Percentiles rank a stretch among this genome's conserved stretches.
Evolutionary conservation across 2,888 invertebrate species (phyloP).

Genomic region (Synergus gifuensis): DNA sequence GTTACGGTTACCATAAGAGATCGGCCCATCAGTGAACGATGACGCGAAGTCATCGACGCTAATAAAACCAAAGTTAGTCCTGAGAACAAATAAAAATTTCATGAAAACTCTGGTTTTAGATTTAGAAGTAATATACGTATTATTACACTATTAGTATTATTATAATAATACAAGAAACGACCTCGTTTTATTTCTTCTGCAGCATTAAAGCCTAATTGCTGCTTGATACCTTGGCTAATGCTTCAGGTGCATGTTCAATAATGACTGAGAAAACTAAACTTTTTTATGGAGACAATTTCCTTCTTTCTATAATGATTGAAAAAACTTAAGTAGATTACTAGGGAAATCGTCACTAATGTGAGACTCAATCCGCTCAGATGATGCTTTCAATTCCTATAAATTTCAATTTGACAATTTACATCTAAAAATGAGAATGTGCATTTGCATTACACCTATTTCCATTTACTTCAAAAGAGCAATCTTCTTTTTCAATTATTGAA

Average conservation of each 20-base stretch:
- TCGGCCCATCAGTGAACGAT: constrained; percentile 36
- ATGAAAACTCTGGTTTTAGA: too few relatives aligned
- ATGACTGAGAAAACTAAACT: neutral
- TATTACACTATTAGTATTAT: too few relatives aligned
- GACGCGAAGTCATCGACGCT: constrained; percentile 16
- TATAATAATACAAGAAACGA: too few relatives aligned
- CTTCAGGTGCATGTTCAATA: neutral
- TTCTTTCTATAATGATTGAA: neutral
- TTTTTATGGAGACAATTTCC: neutral
- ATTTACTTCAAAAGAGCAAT: neutral
- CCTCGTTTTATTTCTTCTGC: too few relatives aligned
- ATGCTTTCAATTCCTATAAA: neutral
- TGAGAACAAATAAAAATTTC: neutral
- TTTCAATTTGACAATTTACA: neutral
- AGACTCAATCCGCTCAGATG: neutral
- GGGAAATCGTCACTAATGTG: neutral
- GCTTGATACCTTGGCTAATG: neutral
- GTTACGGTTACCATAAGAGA: constrained; percentile 54
- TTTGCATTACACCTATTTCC: neutral
- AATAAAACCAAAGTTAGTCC: constrained; percentile 6
- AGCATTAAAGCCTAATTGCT: neutral
- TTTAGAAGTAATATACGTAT: too few relatives aligned
- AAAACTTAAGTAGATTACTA: neutral
- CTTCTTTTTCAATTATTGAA: neutral
- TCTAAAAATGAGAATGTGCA: neutral